phyloP scores from a whole-genome alignment of 2,888 invertebrate species.

The Pocota personata region DNA sequence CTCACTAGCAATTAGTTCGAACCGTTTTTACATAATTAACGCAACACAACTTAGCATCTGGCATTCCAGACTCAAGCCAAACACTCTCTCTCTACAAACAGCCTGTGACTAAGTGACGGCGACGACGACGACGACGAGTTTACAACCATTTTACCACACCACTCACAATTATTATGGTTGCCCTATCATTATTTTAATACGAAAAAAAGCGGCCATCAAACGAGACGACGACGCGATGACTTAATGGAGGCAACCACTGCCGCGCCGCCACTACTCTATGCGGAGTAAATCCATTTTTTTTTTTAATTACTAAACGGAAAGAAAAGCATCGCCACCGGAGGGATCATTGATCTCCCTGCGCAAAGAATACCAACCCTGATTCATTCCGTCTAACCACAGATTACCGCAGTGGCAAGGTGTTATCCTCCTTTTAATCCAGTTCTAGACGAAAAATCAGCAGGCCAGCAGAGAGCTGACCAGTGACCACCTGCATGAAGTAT shows the following conservation, averaged over 20 bases:
- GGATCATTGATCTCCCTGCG: conserved; percentile 57
- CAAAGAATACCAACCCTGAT: conserved; percentile 29
- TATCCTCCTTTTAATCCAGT: conserved; percentile 59
- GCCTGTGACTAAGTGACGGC: conserved; percentile 61
- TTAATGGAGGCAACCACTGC: conserved; percentile 52
- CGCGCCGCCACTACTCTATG: background rate
- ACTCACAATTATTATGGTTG: conserved; percentile 61
- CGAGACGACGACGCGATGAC: conserved; percentile 48
- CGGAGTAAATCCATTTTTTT: conserved; percentile 39
- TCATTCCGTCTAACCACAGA: conserved; percentile 55
- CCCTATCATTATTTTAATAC: conserved; percentile 63
- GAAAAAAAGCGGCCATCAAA: conserved; percentile 55
- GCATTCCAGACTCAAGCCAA: conserved; percentile 46
- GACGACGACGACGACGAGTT: conserved; percentile 40
- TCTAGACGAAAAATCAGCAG: conserved; percentile 46
- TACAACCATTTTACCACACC: conserved; percentile 67
- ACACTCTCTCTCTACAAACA: conserved; percentile 1
- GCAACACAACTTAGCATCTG: conserved; percentile 41
- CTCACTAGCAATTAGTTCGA: conserved; percentile 59
- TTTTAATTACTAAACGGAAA: conserved; percentile 55
- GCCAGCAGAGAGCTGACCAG: background rate
- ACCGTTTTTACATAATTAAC: conserved; percentile 68
- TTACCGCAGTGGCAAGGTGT: conserved; percentile 55
- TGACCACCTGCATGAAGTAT: conserved; percentile 68
- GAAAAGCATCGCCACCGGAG: conserved; percentile 35